Conservation (phyloP, 1,140 invertebrate genomes). For the Zaprionus nigranus region DNA sequence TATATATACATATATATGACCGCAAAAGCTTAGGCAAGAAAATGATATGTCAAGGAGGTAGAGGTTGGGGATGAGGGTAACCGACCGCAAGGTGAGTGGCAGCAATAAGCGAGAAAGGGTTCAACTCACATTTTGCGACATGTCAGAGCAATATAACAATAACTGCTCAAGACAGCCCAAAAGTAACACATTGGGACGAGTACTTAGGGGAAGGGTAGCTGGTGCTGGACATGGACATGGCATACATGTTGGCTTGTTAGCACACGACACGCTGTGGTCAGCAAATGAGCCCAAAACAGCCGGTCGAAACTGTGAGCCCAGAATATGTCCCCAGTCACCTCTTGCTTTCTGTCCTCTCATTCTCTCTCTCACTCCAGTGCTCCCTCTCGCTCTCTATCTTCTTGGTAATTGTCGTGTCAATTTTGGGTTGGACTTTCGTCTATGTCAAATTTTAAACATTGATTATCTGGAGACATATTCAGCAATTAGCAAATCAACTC, state of each 20-base stretch:
- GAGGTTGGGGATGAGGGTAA: background rate
- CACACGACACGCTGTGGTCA: constrained; percentile 80
- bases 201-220: constrained; percentile 43
- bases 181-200: constrained; percentile 68
- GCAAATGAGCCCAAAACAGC: constrained; percentile 66
- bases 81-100: constrained; percentile 71
- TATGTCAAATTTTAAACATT: constrained; percentile 82
- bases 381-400: constrained; percentile 10
- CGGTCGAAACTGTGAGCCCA: constrained; percentile 25
- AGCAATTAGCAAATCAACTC: constrained; percentile 84
- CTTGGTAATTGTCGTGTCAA: constrained; percentile 77
- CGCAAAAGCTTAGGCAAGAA: constrained; percentile 72
- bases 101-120: constrained; percentile 47
- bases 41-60: constrained; percentile 19
- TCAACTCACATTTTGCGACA: constrained; percentile 47
- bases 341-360: constrained; percentile 4
- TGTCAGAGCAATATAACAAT: constrained; percentile 74
- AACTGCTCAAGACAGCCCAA: constrained; percentile 82
- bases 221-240: constrained; percentile 41
- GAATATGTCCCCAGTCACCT: background rate
- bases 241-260: constrained; percentile 71
- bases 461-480: constrained; percentile 84
- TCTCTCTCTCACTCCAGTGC: constrained; percentile 1
- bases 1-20: constrained; percentile 43
- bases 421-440: constrained; percentile 53